Evolutionary conservation across 2,113 vertebrate species (phyloP).

Genomic region (Halichoerus grypus): DNA sequence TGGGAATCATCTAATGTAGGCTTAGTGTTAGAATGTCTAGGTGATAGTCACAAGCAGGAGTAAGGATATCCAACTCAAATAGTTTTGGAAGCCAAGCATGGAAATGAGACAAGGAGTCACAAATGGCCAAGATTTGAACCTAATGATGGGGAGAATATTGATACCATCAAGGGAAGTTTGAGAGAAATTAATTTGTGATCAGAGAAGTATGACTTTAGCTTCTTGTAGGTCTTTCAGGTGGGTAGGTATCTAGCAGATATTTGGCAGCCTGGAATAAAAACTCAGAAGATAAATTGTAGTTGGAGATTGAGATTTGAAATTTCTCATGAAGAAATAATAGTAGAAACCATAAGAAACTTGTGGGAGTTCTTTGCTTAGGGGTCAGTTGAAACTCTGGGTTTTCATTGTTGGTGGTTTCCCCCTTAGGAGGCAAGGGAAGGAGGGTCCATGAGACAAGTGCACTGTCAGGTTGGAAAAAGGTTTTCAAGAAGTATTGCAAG

Average conservation of each 20-base stretch:
- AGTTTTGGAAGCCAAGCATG: neutral
- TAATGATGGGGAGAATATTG: neutral
- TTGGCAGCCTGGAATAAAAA: slow-evolving; percentile 4
- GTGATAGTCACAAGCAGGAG: neutral
- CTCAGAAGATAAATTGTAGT: neutral
- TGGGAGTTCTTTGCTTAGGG: neutral
- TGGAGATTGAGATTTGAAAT: slow-evolving; percentile 24
- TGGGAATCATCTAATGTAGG: neutral
- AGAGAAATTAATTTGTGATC: slow-evolving; percentile 16
- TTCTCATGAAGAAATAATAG: neutral
- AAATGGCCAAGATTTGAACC: neutral
- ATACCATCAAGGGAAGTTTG: neutral
- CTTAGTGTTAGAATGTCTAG: neutral
- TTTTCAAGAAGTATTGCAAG: slow-evolving; percentile 20
- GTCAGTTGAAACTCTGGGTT: neutral
- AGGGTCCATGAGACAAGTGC: neutral
- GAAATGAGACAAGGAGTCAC: neutral
- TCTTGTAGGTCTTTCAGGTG: neutral
- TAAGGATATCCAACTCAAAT: neutral
- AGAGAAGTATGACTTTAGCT: slow-evolving; percentile 43
- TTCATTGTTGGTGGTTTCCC: neutral
- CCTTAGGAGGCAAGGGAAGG: neutral
- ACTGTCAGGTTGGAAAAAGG: neutral
- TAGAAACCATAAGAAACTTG: neutral
- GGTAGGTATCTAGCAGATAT: neutral